Percentiles rank a stretch among this genome's conserved stretches.
These are phyloP conservation scores for Pyrgus malvae DNA, from an alignment of 2,888 invertebrate species.

Conservation along the genomic window DNA sequence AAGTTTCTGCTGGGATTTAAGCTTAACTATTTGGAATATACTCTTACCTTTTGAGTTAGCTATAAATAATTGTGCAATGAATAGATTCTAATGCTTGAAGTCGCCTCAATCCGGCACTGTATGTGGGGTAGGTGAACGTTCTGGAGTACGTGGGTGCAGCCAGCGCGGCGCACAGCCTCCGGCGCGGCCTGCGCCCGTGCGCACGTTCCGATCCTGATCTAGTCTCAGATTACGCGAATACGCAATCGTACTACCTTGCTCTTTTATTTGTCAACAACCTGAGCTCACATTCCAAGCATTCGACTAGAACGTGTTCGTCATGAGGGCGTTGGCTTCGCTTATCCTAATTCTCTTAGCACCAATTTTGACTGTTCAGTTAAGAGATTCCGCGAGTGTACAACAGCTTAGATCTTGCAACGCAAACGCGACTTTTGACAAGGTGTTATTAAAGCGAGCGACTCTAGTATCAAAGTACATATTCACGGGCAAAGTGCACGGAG, in stretches of 20 bases:
- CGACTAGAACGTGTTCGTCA: slow-evolving; percentile 35
- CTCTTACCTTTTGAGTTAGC: too few species aligned
- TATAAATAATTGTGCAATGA: not conserved
- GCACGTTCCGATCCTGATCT: slow-evolving; percentile 55
- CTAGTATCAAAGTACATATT: slow-evolving; percentile 65
- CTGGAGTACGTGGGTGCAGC: slow-evolving; percentile 71
- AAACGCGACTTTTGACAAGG: slow-evolving; percentile 52
- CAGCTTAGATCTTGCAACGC: slow-evolving; percentile 40
- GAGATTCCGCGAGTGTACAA: slow-evolving; percentile 28
- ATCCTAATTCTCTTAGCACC: slow-evolving; percentile 43
- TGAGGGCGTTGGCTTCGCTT: slow-evolving; percentile 45
- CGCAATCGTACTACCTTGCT: slow-evolving; percentile 18
- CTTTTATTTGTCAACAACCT: slow-evolving; percentile 31
- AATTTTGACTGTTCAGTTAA: slow-evolving; percentile 43
- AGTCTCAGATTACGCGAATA: slow-evolving; percentile 32
- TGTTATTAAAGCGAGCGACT: slow-evolving; percentile 60
- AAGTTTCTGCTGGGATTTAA: too few species aligned
- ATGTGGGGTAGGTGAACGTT: slow-evolving; percentile 74
- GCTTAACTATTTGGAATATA: too few species aligned
- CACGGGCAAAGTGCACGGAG: slow-evolving; percentile 64
- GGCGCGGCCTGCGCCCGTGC: slow-evolving; percentile 65
- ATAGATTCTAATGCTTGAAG: not conserved
- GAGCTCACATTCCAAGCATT: not conserved
- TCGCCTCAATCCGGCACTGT: slow-evolving; percentile 17
- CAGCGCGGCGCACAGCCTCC: slow-evolving; percentile 60